These are phyloP conservation scores for Tromatobia lineatoria DNA, from an alignment of 2,888 invertebrate species.

Conservation along the genomic window DNA sequence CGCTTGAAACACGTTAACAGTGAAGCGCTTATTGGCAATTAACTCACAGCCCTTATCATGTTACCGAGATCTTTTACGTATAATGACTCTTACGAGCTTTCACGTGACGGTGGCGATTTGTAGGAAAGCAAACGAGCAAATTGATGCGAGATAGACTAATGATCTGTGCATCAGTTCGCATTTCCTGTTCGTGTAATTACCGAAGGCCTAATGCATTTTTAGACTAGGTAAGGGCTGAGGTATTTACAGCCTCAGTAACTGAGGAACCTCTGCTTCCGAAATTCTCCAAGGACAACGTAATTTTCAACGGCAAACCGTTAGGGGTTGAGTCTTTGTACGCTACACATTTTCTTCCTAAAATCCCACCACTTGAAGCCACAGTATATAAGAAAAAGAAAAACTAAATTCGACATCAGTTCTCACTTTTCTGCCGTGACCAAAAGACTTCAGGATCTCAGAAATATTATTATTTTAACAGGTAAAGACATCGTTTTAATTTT, in stretches of 20 bases:
- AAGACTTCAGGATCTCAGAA: neutral
- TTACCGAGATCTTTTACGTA: neutral
- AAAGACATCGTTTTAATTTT: conserved; percentile 11
- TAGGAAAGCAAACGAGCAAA: conserved; percentile 29
- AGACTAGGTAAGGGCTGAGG: conserved; percentile 32
- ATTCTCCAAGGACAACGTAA: conserved; percentile 31
- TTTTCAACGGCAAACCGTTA: conserved; percentile 17
- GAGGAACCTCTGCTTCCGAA: conserved; percentile 41
- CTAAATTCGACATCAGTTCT: conserved; percentile 50
- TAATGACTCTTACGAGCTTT: neutral
- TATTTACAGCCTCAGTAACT: conserved; percentile 36
- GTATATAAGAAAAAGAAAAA: conserved; percentile 58
- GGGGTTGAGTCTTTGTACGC: conserved; percentile 26
- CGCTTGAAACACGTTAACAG: neutral
- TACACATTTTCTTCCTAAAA: neutral
- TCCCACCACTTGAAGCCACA: conserved; percentile 14
- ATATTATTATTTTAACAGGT: conserved; percentile 15
- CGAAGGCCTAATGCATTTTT: conserved; percentile 20
- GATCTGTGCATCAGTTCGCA: conserved; percentile 9
- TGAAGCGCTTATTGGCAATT: neutral
- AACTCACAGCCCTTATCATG: neutral
- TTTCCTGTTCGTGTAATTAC: conserved; percentile 40
- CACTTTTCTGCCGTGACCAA: conserved; percentile 12
- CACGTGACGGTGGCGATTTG: conserved; percentile 20
- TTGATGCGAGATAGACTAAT: conserved; percentile 48